Conservation (phyloP, 2,113 vertebrate species). For the Callionymus lyra region DNA sequence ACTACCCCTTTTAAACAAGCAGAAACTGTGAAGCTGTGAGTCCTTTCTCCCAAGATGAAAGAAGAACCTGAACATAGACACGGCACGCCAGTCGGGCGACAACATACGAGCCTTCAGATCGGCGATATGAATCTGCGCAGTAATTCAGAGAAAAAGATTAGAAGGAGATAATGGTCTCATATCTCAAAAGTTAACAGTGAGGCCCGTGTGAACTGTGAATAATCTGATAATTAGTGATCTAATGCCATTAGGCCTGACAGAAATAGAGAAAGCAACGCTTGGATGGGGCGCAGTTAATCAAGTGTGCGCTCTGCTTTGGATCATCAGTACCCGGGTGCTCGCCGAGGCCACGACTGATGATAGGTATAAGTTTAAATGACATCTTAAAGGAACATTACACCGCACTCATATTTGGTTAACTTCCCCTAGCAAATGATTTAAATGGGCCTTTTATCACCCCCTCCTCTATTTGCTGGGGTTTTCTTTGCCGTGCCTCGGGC, state of each 20-base stretch:
- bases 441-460: slow-evolving; percentile 42
- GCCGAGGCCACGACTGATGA: slow-evolving; percentile 57
- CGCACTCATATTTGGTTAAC: slow-evolving; percentile 63
- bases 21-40: too few relatives aligned
- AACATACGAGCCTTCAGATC: slow-evolving; percentile 46
- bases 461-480: slow-evolving; percentile 21
- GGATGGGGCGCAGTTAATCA: slow-evolving; percentile 72
- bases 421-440: slow-evolving; percentile 53
- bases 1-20: too few relatives aligned
- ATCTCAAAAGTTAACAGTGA: slow-evolving; percentile 70
- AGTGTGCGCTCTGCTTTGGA: slow-evolving; percentile 43
- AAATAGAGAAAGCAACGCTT: slow-evolving; percentile 72
- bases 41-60: slow-evolving; percentile 22
- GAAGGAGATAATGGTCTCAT: slow-evolving; percentile 68
- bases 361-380: slow-evolving; percentile 66
- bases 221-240: slow-evolving; percentile 74
- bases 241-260: slow-evolving; percentile 70
- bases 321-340: slow-evolving; percentile 56
- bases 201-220: slow-evolving; percentile 66
- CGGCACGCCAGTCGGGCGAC: slow-evolving; percentile 32
- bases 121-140: slow-evolving; percentile 59
- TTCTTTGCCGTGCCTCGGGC: slow-evolving; percentile 22
- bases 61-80: slow-evolving; percentile 42
- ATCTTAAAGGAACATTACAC: slow-evolving; percentile 73
- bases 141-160: slow-evolving; percentile 67